Evolutionary conservation across 2,888 invertebrate genomes (phyloP), one percentile per base, ranked within the genome.

Genomic region (Eurytoma californica): DNA sequence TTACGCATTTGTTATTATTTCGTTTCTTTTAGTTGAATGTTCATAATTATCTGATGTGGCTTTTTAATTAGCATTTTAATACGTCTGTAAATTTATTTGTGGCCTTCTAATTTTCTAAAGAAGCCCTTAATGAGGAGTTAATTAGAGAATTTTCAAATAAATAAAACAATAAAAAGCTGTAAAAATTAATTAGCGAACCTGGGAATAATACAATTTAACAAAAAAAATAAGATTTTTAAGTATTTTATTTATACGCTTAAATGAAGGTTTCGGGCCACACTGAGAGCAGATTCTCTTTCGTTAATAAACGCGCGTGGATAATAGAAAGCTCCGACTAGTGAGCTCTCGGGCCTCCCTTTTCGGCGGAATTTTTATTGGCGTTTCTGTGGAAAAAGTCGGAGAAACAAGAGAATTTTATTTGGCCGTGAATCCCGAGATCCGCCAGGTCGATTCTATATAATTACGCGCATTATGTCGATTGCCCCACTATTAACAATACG

Each of bases 391-490:
- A 78, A 73, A 55, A 66, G 13, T 53, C 58, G 51, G 58, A 49
- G 58, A 30, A 58, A 63, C 55, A 20, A 55, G 73, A 55, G 67
- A 72, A 65, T 80, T 80, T 80, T 80, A 75, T 80, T 80, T 55
- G 63, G 61, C 72, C 68, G 20, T 51, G 70, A 79, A 75, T 73
- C 73, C 61, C 61, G 66, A 74, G 77, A 77, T 80, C 77, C 76
- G 18, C 39, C 61, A 9, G 30, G 53, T 57, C 68, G 47, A 79
- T 61, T 81, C 72, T 80, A 66, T 79, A 65, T 83, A 85, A 86
- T 85, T 85, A 85, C 83, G 84, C 82, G 84, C 83, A 85, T 86
- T 85, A 86, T 84, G 82, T 83, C 82, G 84, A 85, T 85, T 83
- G 83, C 84, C 84, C 84, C 82, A 78, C 84, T 82, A 86, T 85